Evolutionary conservation across 2,797 vertebrate genomes (phyloP), one percentile per base, ranked within the genome.

Genomic region (Antrozous pallidus): DNA sequence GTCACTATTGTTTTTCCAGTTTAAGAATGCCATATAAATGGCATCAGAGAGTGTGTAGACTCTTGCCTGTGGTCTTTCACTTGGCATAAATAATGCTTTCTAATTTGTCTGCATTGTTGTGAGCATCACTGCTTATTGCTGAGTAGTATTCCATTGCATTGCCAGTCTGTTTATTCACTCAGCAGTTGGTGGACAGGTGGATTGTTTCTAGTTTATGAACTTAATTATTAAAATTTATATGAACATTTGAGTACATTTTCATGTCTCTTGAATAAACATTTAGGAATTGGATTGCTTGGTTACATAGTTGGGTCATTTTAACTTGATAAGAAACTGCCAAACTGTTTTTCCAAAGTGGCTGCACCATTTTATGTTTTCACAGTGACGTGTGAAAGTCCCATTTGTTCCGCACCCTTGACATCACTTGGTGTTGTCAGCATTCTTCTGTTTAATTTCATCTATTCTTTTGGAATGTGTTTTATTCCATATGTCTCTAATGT

Each of bases 241-340:
- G 65, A 86, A 87, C 3, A n/a, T 93, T 83, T 89, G n/a, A 65
- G 12, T 58, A 73, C 40, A 58, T 83, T 87, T 96, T 90, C 8
- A 67, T 91, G 84, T 94, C 24, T 84, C 51, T 82, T 89, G 22
- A 58, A 24, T 92, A 58, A 71, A 78, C 94, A 73, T 14, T 73
- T 82, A 54, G 49, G 33, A 88, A 73, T 86, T 17, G 14, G 9
- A 78, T 95, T 87, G 33, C 11, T 77, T 49, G 6, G 1, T 65
- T 85, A 47, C 36, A 61, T 77, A 54, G 40, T 75, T 63, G n/a
- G 69, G 2, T 26, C 33, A 14, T 38, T 63, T 82, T 73, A 71
- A 51, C 40, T 78, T 90, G 78, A 8, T 65, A 47, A 36, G 10
- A 92, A 82, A 63, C 56, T 85, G 16, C 10, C 14, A 28, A 77